Conservation (phyloP, 2,113 vertebrate genomes). For the Antechinus stuartii region DNA sequence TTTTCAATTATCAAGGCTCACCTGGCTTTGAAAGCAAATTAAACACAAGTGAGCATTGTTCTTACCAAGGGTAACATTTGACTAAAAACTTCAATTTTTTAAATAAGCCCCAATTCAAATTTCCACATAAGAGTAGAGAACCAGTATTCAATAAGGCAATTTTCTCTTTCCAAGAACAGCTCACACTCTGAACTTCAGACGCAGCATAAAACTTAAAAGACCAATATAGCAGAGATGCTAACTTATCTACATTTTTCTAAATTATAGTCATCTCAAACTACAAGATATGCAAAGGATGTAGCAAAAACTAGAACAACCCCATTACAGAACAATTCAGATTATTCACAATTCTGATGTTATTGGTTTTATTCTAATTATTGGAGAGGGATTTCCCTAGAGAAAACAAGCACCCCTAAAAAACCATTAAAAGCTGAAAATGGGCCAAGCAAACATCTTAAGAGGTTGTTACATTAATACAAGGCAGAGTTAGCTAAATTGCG, state of each 20-base stretch:
- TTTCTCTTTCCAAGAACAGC: constrained; percentile 65
- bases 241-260: constrained; percentile 61
- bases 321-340: neutral
- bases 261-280: neutral
- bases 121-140: constrained; percentile 56
- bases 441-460: neutral
- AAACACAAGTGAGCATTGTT: constrained; percentile 50
- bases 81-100: constrained; percentile 60
- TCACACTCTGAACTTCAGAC: constrained; percentile 69
- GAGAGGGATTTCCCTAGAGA: constrained; percentile 62
- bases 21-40: constrained; percentile 35
- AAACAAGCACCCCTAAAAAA: constrained; percentile 24
- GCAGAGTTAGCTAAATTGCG: neutral
- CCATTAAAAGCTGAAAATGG: neutral
- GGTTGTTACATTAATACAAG: neutral
- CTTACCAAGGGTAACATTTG: constrained; percentile 45
- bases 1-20: constrained; percentile 52
- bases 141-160: constrained; percentile 56
- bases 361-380: neutral
- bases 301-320: constrained; percentile 15
- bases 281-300: neutral
- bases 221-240: neutral
- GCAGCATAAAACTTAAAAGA: constrained; percentile 68
- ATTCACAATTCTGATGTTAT: constrained; percentile 48
- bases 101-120: constrained; percentile 69